Conservation (phyloP, 2,797 vertebrate genomes). For the Anolis apletophallus region DNA sequence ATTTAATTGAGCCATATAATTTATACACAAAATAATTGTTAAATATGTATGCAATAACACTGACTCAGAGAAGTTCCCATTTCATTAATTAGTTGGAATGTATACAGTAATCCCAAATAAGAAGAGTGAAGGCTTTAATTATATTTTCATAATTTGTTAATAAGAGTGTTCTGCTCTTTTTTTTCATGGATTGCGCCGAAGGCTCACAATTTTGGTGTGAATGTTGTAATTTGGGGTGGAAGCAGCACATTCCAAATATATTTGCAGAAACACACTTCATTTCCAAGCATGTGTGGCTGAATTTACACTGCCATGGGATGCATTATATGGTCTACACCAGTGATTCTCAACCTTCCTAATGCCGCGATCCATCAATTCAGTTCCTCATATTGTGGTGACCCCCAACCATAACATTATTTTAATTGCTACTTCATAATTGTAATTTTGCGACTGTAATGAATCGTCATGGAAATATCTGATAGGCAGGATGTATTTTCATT, state of each 20-base stretch:
- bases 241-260: not conserved
- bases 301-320: no score
- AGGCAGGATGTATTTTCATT: no score
- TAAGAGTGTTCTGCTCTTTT: not conserved
- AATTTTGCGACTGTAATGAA: no score
- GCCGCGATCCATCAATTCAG: no score
- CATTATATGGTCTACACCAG: no score
- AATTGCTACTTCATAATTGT: no score
- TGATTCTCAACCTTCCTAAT: no score
- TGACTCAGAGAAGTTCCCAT: constrained; percentile 13
- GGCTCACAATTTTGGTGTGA: not conserved
- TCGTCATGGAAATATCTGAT: no score
- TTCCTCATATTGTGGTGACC: no score
- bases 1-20: constrained; percentile 37
- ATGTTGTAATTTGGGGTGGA: not conserved
- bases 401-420: no score
- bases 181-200: not conserved
- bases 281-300: not conserved
- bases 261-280: not conserved
- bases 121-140: constrained; percentile 38
- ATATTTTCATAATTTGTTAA: constrained; percentile 39
- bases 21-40: constrained; percentile 30
- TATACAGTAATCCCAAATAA: constrained; percentile 19
- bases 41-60: constrained; percentile 31
- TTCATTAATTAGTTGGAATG: constrained; percentile 30